Evolutionary conservation across 2,888 invertebrate species (phyloP).

Genomic region (Campaea margaritaria): DNA sequence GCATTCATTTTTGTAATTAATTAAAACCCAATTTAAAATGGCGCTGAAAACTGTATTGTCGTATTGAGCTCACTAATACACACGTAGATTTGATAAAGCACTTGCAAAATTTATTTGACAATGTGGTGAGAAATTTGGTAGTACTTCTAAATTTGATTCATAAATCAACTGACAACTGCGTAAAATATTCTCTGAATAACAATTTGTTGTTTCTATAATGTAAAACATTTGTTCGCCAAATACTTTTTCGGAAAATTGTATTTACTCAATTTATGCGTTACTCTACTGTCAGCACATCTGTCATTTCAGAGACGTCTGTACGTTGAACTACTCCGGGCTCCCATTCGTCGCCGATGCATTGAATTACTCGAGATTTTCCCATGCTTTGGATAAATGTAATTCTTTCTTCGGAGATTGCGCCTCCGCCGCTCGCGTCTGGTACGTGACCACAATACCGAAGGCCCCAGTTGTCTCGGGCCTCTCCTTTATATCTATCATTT

Average conservation of each 20-base stretch:
- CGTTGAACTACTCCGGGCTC: slow-evolving; percentile 16
- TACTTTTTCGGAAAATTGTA: slow-evolving; percentile 33
- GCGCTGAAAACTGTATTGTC: too few species aligned
- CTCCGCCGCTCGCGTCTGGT: slow-evolving; percentile 64
- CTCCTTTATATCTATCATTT: slow-evolving; percentile 78
- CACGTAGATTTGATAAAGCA: background rate
- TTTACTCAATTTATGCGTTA: slow-evolving; percentile 32
- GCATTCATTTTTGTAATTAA: background rate
- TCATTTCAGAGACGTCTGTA: slow-evolving; percentile 28
- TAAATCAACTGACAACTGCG: slow-evolving; percentile 53
- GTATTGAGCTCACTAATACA: too few species aligned
- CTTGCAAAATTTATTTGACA: slow-evolving; percentile 9
- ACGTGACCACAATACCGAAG: slow-evolving; percentile 81
- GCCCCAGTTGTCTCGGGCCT: slow-evolving; percentile 69
- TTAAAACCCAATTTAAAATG: background rate
- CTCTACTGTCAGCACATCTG: slow-evolving; percentile 38
- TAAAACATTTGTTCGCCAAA: slow-evolving; percentile 30
- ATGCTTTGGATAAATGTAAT: slow-evolving; percentile 81
- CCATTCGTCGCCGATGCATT: slow-evolving; percentile 69
- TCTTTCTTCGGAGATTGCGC: slow-evolving; percentile 81
- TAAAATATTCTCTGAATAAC: slow-evolving; percentile 46
- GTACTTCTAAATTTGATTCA: slow-evolving; percentile 48
- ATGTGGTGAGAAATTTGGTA: slow-evolving; percentile 4
- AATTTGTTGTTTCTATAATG: slow-evolving; percentile 39
- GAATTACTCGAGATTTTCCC: slow-evolving; percentile 79